phyloP scores from a whole-genome alignment of 2,797 vertebrate species.

The Borostomias antarcticus region DNA sequence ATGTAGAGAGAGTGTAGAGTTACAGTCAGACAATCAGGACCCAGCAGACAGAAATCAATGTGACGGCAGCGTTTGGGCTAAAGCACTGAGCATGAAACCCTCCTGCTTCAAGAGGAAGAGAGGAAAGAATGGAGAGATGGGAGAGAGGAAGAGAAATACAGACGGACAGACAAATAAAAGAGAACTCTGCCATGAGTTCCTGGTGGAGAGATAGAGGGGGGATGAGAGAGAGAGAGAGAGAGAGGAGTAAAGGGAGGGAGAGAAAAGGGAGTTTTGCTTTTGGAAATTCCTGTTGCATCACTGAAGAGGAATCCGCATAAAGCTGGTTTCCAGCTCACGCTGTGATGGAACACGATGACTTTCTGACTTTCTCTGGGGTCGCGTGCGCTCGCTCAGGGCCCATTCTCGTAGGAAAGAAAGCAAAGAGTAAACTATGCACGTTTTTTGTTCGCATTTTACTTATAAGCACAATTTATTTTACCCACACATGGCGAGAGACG shows the following conservation, averaged over 20 bases:
- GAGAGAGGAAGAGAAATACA: conserved; percentile 24
- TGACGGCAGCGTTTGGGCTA: conserved; percentile 43
- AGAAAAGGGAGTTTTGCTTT: conserved; percentile 30
- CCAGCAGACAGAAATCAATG: conserved; percentile 26
- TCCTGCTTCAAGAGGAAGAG: background rate
- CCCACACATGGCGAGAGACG: background rate
- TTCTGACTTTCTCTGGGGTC: too few species aligned
- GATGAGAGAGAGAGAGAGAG: background rate
- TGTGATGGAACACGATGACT: too few species aligned
- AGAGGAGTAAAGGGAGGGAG: background rate
- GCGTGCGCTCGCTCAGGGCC: too few species aligned
- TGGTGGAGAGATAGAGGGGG: background rate
- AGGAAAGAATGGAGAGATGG: background rate
- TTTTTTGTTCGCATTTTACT: too few species aligned
- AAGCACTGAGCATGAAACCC: background rate
- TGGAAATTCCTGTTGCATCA: conserved; percentile 69
- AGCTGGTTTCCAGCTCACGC: conserved; percentile 62
- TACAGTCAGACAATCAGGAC: conserved; percentile 39
- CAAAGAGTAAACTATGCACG: too few species aligned
- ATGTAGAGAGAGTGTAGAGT: conserved; percentile 59
- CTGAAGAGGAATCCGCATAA: conserved; percentile 63
- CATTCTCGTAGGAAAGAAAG: too few species aligned
- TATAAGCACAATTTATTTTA: too few species aligned
- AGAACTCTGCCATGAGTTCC: too few species aligned
- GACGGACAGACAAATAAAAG: background rate